Percentiles rank a stretch among this genome's conserved stretches.
These are phyloP conservation scores for Thecocarcelia acutangulata DNA, from an alignment of 2,888 invertebrate species.

Conservation along the genomic window DNA sequence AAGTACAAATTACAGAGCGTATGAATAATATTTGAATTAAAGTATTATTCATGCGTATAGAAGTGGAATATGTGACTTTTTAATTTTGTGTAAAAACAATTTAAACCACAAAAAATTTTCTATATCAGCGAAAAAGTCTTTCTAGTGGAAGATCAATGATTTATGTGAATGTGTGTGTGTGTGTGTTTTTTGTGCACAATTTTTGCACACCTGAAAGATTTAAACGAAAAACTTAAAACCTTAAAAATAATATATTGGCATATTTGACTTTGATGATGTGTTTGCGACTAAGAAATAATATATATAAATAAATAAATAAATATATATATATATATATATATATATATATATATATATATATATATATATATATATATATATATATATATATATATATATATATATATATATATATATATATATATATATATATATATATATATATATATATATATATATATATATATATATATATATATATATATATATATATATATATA, in stretches of 20 bases:
- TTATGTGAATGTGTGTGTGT: no score
- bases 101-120: slow-evolving; percentile 55
- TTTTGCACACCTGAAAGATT: slow-evolving; percentile 49
- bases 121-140: slow-evolving; percentile 63
- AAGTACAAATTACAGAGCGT: not conserved
- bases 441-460: no score
- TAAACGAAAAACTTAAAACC: slow-evolving; percentile 21
- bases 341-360: no score
- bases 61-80: not conserved
- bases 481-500: no score
- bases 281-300: not conserved
- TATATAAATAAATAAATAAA: not conserved
- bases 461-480: no score
- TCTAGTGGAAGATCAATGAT: slow-evolving; percentile 67
- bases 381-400: no score
- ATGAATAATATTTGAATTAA: slow-evolving; percentile 40
- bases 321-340: no score
- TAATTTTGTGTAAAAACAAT: slow-evolving; percentile 10
- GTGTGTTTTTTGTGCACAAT: slow-evolving; percentile 45
- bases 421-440: no score
- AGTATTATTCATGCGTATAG: slow-evolving; percentile 54
- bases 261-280: not conserved
- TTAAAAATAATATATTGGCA: not conserved
- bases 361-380: no score
- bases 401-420: no score